Evolutionary conservation across 2,113 vertebrate species (phyloP).

Genomic region (Opisthocomus hoazin): DNA sequence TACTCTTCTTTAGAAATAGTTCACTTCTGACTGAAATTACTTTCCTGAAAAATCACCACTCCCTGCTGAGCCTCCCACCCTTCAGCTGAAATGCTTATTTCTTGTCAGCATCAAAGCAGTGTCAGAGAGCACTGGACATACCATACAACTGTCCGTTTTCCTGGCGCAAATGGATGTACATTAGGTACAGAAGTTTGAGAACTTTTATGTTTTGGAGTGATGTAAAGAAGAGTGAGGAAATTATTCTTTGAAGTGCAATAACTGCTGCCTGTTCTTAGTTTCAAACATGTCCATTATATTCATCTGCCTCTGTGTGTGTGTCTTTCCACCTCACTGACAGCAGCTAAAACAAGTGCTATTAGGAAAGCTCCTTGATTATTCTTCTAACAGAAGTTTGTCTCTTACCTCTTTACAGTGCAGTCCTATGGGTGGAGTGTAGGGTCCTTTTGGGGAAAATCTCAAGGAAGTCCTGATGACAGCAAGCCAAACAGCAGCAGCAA

Average conservation of each 20-base stretch:
- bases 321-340: background rate
- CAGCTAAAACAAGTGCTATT: background rate
- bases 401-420: slow-evolving; percentile 60
- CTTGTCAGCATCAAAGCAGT: background rate
- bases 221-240: background rate
- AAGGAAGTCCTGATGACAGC: background rate
- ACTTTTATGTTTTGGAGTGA: background rate
- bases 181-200: background rate
- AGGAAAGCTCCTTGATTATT: background rate
- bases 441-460: background rate
- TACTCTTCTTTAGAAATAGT: background rate
- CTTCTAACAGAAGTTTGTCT: background rate
- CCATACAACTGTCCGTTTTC: background rate
- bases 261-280: background rate
- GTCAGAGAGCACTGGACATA: background rate
- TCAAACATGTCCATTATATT: background rate
- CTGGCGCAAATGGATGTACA: background rate
- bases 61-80: background rate
- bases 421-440: background rate
- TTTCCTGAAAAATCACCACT: background rate
- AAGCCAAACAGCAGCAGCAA: background rate
- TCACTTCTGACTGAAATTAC: background rate
- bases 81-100: background rate
- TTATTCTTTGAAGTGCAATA: background rate
- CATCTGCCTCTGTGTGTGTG: background rate